These are phyloP conservation scores for Ophion costatus DNA, from an alignment of 2,888 invertebrate species.

Conservation along the genomic window DNA sequence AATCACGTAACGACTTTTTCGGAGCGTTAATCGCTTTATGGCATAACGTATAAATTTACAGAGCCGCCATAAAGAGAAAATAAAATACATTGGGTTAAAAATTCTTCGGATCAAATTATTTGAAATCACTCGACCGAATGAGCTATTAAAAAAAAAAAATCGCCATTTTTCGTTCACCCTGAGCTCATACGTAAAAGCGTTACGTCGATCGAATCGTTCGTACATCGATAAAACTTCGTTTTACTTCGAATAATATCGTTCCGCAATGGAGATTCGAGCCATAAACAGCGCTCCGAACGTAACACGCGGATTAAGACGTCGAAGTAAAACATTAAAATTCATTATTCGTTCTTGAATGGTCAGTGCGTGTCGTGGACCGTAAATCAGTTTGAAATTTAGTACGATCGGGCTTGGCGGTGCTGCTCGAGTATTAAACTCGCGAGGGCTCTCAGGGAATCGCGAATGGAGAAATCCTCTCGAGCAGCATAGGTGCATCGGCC, in stretches of 20 bases:
- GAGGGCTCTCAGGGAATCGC: constrained; percentile 14
- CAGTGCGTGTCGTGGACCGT: constrained; percentile 33
- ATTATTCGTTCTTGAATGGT: constrained; percentile 25
- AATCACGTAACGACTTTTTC: neutral
- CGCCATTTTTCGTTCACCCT: neutral
- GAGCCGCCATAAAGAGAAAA: neutral
- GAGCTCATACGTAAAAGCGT: neutral
- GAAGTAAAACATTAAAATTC: constrained; percentile 29
- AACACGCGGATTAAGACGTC: constrained; percentile 15
- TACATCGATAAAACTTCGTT: neutral
- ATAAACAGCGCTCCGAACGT: neutral
- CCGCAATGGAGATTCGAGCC: neutral
- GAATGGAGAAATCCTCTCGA: constrained; percentile 57
- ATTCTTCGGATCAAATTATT: neutral
- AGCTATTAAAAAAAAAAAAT: neutral
- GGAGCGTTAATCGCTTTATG: neutral
- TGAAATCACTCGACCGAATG: neutral
- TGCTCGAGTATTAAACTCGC: constrained; percentile 33
- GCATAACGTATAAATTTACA: neutral
- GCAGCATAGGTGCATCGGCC: constrained; percentile 19
- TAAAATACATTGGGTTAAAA: neutral
- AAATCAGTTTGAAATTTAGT: constrained; percentile 53
- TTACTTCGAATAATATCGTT: neutral
- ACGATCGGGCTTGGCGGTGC: neutral
- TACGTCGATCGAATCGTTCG: neutral